Evolutionary conservation across 2,888 invertebrate species (phyloP).

Genomic region (Eupithecia inturbata): DNA sequence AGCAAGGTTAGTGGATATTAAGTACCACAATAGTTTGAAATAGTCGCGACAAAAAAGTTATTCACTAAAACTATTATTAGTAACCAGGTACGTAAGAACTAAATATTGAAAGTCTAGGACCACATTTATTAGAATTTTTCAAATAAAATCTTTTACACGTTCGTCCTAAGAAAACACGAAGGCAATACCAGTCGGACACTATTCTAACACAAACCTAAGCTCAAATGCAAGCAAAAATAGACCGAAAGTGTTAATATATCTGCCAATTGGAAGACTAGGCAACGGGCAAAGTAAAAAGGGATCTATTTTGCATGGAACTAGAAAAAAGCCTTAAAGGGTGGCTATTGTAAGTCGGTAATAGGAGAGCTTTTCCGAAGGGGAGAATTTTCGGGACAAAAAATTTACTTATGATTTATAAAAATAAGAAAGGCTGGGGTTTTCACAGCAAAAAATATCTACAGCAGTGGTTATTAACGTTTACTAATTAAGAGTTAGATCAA

Average conservation of each 20-base stretch:
- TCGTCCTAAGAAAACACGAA: conserved; percentile 59
- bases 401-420: conserved; percentile 6
- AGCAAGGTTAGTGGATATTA: background rate
- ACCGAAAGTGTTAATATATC: conserved; percentile 13
- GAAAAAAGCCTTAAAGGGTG: conserved; percentile 13
- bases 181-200: conserved; percentile 52
- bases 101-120: conserved; percentile 13
- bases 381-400: conserved; percentile 8
- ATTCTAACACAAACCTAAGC: conserved; percentile 37
- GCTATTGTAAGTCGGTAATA: conserved; percentile 12
- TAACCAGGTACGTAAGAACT: background rate
- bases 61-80: background rate
- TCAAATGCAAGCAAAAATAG: conserved; percentile 14
- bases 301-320: conserved; percentile 17
- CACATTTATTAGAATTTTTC: conserved; percentile 22
- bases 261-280: conserved; percentile 2
- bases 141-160: conserved; percentile 31
- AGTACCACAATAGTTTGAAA: too few species aligned
- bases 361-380: conserved; percentile 4
- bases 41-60: too few species aligned
- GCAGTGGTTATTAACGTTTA: background rate
- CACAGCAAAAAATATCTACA: background rate
- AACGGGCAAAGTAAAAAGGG: conserved; percentile 1
- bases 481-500: background rate
- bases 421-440: background rate